Conservation (phyloP, 2,888 invertebrate species). For the Drosophila monieri region DNA sequence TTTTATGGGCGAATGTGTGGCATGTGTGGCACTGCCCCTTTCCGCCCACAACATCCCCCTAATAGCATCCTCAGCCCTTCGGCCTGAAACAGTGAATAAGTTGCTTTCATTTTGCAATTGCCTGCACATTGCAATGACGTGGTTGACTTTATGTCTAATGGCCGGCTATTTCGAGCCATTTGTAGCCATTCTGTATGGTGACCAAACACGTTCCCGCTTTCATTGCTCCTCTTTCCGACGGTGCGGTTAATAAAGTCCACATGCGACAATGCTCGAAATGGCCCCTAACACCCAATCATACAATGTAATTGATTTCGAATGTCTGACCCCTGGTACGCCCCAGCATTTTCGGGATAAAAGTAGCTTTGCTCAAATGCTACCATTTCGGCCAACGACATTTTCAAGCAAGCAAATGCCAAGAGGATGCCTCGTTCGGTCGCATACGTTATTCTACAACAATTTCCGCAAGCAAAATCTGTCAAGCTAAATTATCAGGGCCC, state of each 20-base stretch:
- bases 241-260: constrained; percentile 35
- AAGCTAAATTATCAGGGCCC: too few relatives aligned
- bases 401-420: not conserved
- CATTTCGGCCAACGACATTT: not conserved
- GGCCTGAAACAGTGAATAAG: constrained; percentile 14
- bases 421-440: too few relatives aligned
- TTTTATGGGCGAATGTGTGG: constrained; percentile 22
- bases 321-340: not conserved
- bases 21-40: constrained; percentile 1
- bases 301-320: constrained; percentile 39
- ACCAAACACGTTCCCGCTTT: constrained; percentile 27
- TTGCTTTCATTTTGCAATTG: constrained; percentile 46
- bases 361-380: not conserved
- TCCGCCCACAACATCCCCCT: not conserved
- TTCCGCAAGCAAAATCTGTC: not conserved
- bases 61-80: not conserved
- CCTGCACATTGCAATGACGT: constrained; percentile 24
- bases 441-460: not conserved
- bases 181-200: constrained; percentile 40
- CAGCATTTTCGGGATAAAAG: not conserved
- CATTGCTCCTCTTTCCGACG: constrained; percentile 8
- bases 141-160: constrained; percentile 29
- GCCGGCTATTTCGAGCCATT: constrained; percentile 27
- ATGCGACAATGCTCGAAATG: constrained; percentile 13
- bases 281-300: constrained; percentile 13